Evolutionary conservation across 1,140 invertebrate species (phyloP).

Genomic region (Macrosteles quadrilineatus): DNA sequence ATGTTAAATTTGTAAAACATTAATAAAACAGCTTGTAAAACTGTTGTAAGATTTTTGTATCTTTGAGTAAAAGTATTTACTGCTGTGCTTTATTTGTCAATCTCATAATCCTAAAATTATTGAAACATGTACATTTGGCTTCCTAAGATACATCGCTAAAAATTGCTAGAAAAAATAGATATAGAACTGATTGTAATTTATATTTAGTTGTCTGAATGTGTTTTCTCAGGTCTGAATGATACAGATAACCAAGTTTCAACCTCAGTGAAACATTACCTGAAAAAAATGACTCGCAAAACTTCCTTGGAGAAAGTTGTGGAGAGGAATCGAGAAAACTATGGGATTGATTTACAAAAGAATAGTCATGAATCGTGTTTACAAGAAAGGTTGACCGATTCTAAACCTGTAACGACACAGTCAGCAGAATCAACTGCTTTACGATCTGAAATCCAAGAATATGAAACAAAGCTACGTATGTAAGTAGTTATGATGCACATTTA

Average conservation of each 20-base stretch:
- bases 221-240: neutral
- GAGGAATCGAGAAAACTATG: slow-evolving; percentile 26
- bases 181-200: no score
- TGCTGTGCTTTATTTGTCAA: no score
- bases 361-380: neutral
- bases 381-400: neutral
- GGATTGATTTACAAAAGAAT: neutral
- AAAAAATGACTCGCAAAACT: slow-evolving; percentile 24
- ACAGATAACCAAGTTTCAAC: neutral
- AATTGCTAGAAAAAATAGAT: no score
- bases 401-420: neutral
- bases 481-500: no score
- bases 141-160: no score
- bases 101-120: no score
- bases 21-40: no score
- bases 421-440: neutral
- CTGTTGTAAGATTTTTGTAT: no score
- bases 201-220: no score
- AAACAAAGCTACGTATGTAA: slow-evolving; percentile 17
- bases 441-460: slow-evolving; percentile 4
- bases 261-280: slow-evolving; percentile 20
- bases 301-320: slow-evolving; percentile 24
- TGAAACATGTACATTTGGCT: no score
- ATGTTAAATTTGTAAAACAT: no score
- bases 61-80: no score